Evolutionary conservation across 37 sponge, comb jelly and placozoan genomes (phyloP).

Genomic region (Chondrosia reniformis): DNA sequence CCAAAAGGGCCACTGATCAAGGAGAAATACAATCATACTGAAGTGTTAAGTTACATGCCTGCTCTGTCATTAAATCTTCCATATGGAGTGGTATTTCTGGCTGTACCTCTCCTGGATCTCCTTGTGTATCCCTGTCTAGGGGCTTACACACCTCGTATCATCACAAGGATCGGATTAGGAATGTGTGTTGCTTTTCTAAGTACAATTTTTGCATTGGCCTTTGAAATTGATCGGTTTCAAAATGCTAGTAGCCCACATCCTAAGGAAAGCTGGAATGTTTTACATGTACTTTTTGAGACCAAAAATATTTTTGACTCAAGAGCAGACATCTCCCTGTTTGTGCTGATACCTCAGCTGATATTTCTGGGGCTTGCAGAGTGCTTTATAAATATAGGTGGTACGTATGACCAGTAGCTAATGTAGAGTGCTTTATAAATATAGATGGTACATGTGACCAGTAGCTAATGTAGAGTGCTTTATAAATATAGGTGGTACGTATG

Average conservation of each 20-base stretch:
- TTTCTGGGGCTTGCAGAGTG: neutral
- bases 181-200: neutral
- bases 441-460: neutral
- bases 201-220: neutral
- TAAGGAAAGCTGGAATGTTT: no score
- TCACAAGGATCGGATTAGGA: constrained; percentile 1
- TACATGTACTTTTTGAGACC: no score
- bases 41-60: neutral
- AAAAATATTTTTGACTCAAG: no score
- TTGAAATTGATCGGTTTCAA: neutral
- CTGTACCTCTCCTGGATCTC: constrained; percentile 3
- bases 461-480: no score
- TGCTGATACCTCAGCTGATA: neutral
- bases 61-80: no score
- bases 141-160: constrained; percentile 3
- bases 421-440: neutral
- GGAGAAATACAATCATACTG: neutral
- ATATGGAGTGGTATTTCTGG: neutral
- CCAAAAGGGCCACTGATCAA: neutral
- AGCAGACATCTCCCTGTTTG: no score
- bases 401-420: no score
- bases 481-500: no score
- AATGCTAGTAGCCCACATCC: no score
- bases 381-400: constrained; percentile 15
- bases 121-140: constrained; percentile 2